Percentiles rank a stretch among this genome's conserved stretches.
phyloP scores from a whole-genome alignment of 2,888 invertebrate species.

The Epistrophe eligans region DNA sequence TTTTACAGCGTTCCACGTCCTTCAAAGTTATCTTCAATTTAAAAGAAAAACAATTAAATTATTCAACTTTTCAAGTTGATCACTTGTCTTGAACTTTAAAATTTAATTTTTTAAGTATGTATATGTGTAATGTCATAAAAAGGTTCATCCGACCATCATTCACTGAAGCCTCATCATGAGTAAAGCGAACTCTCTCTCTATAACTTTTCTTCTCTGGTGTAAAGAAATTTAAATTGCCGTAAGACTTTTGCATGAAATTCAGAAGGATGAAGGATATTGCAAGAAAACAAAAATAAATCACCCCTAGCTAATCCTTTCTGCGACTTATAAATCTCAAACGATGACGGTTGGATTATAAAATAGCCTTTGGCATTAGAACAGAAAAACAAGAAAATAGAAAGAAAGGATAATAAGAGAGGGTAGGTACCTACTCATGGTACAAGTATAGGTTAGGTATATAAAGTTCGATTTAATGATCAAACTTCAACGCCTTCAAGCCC shows the following conservation, averaged over 20 bases:
- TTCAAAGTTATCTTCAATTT: constrained; percentile 13
- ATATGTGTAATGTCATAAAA: not conserved
- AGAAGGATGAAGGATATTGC: constrained; percentile 1
- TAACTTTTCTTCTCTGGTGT: not conserved
- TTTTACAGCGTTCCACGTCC: not conserved
- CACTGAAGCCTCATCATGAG: constrained; percentile 4
- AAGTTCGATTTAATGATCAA: constrained; percentile 49
- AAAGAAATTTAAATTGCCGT: not conserved
- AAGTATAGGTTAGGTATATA: not conserved
- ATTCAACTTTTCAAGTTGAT: not conserved
- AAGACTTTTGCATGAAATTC: not conserved
- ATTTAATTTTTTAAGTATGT: not conserved
- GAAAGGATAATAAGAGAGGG: not conserved
- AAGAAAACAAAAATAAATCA: not conserved
- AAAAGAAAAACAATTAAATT: constrained; percentile 12
- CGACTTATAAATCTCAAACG: constrained; percentile 11
- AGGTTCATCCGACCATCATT: constrained; percentile 13
- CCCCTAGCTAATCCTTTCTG: constrained; percentile 34
- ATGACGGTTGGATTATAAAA: constrained; percentile 22
- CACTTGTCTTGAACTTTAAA: not conserved
- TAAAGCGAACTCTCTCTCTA: not conserved
- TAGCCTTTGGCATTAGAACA: not conserved
- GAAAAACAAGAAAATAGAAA: not conserved
- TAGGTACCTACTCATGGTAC: not conserved
- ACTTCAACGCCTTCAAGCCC: constrained; percentile 47